These are phyloP conservation scores for Sebastes reedi DNA, from an alignment of 2,797 vertebrate genomes.

Conservation along the genomic window DNA sequence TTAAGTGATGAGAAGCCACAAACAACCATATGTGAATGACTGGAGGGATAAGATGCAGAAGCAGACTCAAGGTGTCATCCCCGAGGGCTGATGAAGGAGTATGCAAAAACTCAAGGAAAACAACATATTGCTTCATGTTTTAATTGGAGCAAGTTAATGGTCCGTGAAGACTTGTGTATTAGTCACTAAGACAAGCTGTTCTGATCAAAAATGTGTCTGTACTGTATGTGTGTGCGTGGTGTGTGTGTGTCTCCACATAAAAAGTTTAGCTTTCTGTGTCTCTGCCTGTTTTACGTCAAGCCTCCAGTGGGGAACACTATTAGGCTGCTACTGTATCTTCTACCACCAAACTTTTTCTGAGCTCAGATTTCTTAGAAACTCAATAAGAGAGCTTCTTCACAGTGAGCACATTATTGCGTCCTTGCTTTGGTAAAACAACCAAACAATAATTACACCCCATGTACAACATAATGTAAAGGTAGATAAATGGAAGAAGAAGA, in stretches of 20 bases:
- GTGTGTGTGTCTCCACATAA: conserved; percentile 7
- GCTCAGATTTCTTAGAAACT: conserved; percentile 21
- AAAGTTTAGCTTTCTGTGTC: conserved; percentile 39
- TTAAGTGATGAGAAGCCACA: conserved; percentile 32
- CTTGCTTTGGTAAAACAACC: background rate
- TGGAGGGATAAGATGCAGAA: conserved; percentile 56
- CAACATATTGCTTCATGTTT: conserved; percentile 84
- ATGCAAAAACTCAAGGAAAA: conserved; percentile 71
- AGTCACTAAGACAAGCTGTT: conserved; percentile 83
- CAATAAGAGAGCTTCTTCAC: conserved; percentile 3
- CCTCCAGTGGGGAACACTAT: conserved; percentile 27
- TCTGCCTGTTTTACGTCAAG: conserved; percentile 43
- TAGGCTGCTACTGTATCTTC: conserved; percentile 18
- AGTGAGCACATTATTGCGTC: background rate
- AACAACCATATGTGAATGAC: conserved; percentile 72
- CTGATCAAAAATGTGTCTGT: conserved; percentile 40
- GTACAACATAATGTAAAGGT: background rate
- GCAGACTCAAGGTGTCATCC: conserved; percentile 72
- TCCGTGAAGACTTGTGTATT: conserved; percentile 76
- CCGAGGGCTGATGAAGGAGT: conserved; percentile 67
- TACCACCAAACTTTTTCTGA: conserved; percentile 42
- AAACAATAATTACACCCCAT: background rate
- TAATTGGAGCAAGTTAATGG: conserved; percentile 83
- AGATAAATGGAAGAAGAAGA: background rate
- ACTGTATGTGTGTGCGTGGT: conserved; percentile 21